A percentile compares a stretch with the other conserved stretches of the same genome.
phyloP scores from a whole-genome alignment of 2,797 vertebrate genomes.

The Neostethus bicornis region DNA sequence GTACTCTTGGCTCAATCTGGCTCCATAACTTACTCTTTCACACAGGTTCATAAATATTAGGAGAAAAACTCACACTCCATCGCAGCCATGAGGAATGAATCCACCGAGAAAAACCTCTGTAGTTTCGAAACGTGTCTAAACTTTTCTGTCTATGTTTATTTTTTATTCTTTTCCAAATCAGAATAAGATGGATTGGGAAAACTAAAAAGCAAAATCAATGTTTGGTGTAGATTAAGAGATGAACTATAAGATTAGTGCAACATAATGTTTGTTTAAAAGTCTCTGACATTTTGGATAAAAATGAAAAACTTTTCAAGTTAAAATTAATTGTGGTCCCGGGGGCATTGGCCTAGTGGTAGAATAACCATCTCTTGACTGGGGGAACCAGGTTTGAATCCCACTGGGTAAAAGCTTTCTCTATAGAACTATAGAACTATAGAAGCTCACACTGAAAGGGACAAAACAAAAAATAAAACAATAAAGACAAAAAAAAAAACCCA shows the following conservation, averaged over 20 bases:
- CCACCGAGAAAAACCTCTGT: constrained; percentile 45
- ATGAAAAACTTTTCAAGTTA: neutral
- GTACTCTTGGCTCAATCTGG: constrained; percentile 66
- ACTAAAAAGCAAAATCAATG: constrained; percentile 25
- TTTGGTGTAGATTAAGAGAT: constrained; percentile 6
- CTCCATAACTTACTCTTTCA: constrained; percentile 76
- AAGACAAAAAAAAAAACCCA: no score
- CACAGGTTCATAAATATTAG: constrained; percentile 75
- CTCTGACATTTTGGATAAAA: neutral
- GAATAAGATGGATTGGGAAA: constrained; percentile 37
- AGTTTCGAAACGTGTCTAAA: constrained; percentile 30
- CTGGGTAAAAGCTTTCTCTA: no score
- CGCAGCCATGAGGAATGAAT: constrained; percentile 65
- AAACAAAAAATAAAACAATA: no score
- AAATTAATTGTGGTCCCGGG: no score
- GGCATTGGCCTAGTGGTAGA: no score
- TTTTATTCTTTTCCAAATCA: constrained; percentile 59
- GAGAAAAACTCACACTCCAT: constrained; percentile 68
- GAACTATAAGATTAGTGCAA: constrained; percentile 3
- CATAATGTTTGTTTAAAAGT: neutral
- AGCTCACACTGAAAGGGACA: no score
- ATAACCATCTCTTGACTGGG: no score
- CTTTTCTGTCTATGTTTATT: constrained; percentile 37
- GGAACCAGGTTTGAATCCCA: no score
- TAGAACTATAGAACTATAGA: no score